Conservation (phyloP, 2,797 vertebrate species). For the Decapterus maruadsi region DNA sequence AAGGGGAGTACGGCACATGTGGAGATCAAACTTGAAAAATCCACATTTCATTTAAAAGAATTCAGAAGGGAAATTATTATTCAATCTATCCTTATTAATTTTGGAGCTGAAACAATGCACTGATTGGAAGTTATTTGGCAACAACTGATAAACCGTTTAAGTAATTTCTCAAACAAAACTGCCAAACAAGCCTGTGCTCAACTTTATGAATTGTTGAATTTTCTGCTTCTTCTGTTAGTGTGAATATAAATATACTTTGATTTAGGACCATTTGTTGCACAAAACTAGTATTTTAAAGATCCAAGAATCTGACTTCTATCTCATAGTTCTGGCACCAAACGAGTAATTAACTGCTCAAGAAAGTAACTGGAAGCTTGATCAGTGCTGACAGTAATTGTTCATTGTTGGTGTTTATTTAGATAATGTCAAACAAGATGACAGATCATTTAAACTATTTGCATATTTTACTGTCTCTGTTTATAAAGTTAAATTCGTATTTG, state of each 20-base stretch:
- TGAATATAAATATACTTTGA: too few relatives aligned
- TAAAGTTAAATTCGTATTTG: background rate
- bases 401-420: background rate
- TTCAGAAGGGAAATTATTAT: background rate
- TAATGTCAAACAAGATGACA: too few relatives aligned
- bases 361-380: background rate
- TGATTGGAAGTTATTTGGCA: background rate
- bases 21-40: background rate
- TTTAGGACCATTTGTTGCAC: background rate
- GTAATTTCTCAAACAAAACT: background rate
- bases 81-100: background rate
- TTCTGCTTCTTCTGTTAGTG: background rate
- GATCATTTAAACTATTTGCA: background rate
- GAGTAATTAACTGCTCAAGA: background rate
- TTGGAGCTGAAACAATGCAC: background rate
- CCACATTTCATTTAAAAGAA: background rate
- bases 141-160: background rate
- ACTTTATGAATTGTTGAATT: background rate
- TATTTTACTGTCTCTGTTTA: background rate
- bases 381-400: background rate
- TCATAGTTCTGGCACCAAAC: background rate
- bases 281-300: background rate
- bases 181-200: background rate
- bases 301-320: too few relatives aligned
- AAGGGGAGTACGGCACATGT: background rate